Evolutionary conservation across 2,113 vertebrate species (phyloP), one percentile per base, ranked within the genome.

Genomic region (Dromaius novaehollandiae): DNA sequence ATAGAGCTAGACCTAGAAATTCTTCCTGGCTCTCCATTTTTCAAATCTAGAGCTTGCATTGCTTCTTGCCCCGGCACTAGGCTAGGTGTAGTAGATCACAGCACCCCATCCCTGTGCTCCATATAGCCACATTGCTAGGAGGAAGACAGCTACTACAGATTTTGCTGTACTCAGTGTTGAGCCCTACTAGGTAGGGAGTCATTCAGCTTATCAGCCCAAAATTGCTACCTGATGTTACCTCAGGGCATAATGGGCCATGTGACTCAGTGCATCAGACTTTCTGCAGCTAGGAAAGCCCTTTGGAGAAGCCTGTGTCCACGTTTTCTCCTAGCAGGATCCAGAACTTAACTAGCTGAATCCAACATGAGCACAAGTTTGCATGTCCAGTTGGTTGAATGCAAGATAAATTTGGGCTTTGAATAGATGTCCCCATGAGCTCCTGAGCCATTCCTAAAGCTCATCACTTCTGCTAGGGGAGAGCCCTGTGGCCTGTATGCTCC

Each of bases 351-450:
- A 28, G 44, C 3, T 55, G 44, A 77, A 42, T 88, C 30, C 50
- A 71, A 30, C 15, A 13, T 34, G 21, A 84, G 7, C n/a, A 42
- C 3, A 1, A 18, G n/a, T 44, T 70, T 73, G 4, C 38, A n/a
- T 85, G 36, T 36, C 10, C 12, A 53, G 4, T 28, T 13, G 7
- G 65, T 69, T 76, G 5, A 44, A 30, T 15, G 5, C 17, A 30
- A 3, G 53, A 61, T n/a, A 28, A 55, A 79, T 82, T 32, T 55
- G 74, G 7, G 10, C 3, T 9, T 89, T 76, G 51, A 88, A n/a
- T 10, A 77, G 6, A 2, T 22, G 7, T 46, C 8, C 19, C 2
- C 18, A 4, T 2, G 1, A 0, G 19, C 22, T 71, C 76, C 8
- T 24, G 6, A 89, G 46, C 28, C 10, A 25, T 71, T 93, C 40